These are phyloP conservation scores for Xestobium rufovillosum DNA, from an alignment of 2,888 invertebrate genomes.

Conservation along the genomic window DNA sequence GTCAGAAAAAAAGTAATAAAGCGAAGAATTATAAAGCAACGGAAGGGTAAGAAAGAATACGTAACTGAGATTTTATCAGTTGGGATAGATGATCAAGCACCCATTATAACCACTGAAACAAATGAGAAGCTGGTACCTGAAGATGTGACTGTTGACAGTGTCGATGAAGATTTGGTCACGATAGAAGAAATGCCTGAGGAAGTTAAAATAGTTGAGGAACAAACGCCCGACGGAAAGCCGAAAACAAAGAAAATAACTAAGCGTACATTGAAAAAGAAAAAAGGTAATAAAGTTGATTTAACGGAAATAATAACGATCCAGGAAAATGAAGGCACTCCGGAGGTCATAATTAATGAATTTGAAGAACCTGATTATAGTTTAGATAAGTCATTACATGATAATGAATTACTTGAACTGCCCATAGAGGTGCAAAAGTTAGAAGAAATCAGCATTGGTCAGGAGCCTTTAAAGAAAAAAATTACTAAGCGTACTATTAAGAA, in stretches of 20 bases:
- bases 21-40: conserved; percentile 29
- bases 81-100: conserved; percentile 28
- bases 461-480: conserved; percentile 32
- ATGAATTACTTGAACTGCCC: conserved; percentile 17
- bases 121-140: conserved; percentile 21
- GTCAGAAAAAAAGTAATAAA: conserved; percentile 26
- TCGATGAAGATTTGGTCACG: conserved; percentile 7
- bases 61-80: conserved; percentile 37
- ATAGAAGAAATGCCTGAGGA: conserved; percentile 23
- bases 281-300: conserved; percentile 31
- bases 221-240: conserved; percentile 16
- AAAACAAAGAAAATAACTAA: conserved; percentile 21
- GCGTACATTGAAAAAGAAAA: conserved; percentile 30
- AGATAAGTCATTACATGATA: conserved; percentile 18
- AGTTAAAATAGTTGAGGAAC: conserved; percentile 15
- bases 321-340: conserved; percentile 18
- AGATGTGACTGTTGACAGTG: conserved; percentile 8
- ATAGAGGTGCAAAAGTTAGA: conserved; percentile 16
- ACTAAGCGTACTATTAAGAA: conserved; percentile 39
- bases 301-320: conserved; percentile 43
- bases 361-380: conserved; percentile 35
- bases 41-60: conserved; percentile 28
- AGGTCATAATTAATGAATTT: too few species aligned
- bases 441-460: conserved; percentile 18
- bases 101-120: conserved; percentile 29